Base-by-base conservation (phyloP, 2,888 invertebrate genomes). In the Drosophila kokeensis region DNA sequence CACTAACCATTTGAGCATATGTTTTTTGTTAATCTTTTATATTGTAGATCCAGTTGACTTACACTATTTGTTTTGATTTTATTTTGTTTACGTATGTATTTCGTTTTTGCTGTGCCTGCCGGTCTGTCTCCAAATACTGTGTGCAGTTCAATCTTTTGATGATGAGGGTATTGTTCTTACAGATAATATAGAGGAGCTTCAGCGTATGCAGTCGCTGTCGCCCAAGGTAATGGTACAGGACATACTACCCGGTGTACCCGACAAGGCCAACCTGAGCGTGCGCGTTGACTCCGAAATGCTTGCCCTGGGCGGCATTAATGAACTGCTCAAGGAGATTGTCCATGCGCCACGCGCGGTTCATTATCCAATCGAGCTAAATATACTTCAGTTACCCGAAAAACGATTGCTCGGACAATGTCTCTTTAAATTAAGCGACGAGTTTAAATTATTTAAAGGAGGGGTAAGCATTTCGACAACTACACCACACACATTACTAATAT, bases 131-230 rank as follows among this genome's bases (percentile, higher is more conserved):
- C 63, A 64, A 70, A 65, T 53, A 54, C 49, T 68, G 72, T 63
- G 69, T 62, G 70, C 82, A 83, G 84, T 62, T 59, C 89, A 78
- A 66, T 86, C 73, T 69, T 88, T 81, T 61, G 90, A 93, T 73
- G 92, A 92, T 73, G 93, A 93, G 77, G 93, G 93, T 69, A 87
- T 93, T 67, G 91, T 81, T 68, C 90, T 93, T 75, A 87, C 92
- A 64, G 93, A 93, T 79, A 32, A 62, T 72, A 62, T 90, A 29
- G 92, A 92, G 69, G 92, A 92, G 50, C 76, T 92, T 49, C 76
- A 83, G 34, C 92, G 90, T 18, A 75, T 74, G 5, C 81, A 71
- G 38, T 86, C 91, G 82, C 69, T 92, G 4, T 90, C 89, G 36
- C 92, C 92, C 3, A 81, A 82, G 34, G 88, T 91, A 10, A 77